Evolutionary conservation across 2,888 invertebrate genomes (phyloP), one percentile per base, ranked within the genome.

Genomic region (Gnatocerus cornutus): DNA sequence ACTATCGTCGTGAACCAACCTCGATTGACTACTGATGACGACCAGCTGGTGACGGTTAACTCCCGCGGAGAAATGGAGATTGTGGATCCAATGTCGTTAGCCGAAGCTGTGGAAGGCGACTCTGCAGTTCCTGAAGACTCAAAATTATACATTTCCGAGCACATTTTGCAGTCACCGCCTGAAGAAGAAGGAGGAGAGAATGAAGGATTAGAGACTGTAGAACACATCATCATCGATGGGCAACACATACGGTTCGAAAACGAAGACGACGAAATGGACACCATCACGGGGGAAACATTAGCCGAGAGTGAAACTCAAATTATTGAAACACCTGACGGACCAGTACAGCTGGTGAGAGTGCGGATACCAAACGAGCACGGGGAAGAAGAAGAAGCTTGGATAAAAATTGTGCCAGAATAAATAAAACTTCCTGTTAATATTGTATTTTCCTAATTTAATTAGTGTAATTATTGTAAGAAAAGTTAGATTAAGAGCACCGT

Each of bases 1-100:
- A 93, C 92, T 0, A 95, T 95, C 72, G 92, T 94, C 0, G 91
- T 94, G 0, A 95, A 94, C 80, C 93, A 94, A 79, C 94, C 94
- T 0, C 87, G 92, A 53, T 87, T 94, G 9, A 88, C 89, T n/a
- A 87, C 87, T 0, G 87, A 87, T 50, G 87, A 87, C 43, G 86
- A 88, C 68, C 86, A 87, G 70, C 80, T 87, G 27, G 84, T 87
- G 69, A 84, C 85, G 1, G 84, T 83, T 3, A 84, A 84, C 69
- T 77, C 80, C 1, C 79, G 81, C 43, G 84, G 83, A 3, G 84
- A 84, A 73, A 83, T 84, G 80, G 84, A 84, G 72, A 79, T 84
- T 39, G 78, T 83, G 1, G 83, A 79, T 37, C 73, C 74, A 1
- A 68, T 71, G 8, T 30, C 58, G 50, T 73, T 72, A 67, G 78